Evolutionary conservation across 2,888 invertebrate genomes (phyloP), one percentile per base, ranked within the genome.

Genomic region (Seira ritae): DNA sequence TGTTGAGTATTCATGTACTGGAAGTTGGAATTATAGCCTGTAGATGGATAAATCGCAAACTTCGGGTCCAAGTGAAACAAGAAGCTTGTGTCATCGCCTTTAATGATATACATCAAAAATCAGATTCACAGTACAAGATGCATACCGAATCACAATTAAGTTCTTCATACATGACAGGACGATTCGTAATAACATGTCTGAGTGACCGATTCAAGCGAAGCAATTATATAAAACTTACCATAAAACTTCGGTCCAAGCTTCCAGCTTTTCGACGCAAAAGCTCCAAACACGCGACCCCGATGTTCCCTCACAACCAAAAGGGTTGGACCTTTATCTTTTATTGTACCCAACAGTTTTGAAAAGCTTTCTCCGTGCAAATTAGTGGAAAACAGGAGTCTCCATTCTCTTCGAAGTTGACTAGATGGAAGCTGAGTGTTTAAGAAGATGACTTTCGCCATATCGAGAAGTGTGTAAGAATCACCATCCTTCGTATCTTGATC

Each of bases 1-100:
- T 97, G 97, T 89, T 96, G 95, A 83, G 95, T 92, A 91, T 98
- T 98, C 86, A 98, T 92, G 91, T 98, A 98, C 92, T 97, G 96
- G 91, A 94, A 98, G 90, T 98, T 96, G 85, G 95, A 93, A 91
- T 98, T 98, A 91, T 95, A 97, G 0, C 94, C 94, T 0, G 96
- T 96, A 0, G 96, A 92, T 0, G 93, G 92, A 90, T 95, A 98
- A 1, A 95, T 92, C 46, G 95, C 91, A 93, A 96, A 95, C 78
- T 93, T 93, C 0, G 98, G 98, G 23, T 94, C 92, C 72, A 97
- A 91, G 0, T 95, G 94, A 91, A 97, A 98, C 37, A 98, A 92
- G 91, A 97, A 96, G 67, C 96, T 94, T 23, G 94, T 93, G 50
- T 95, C 94, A 83, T 94, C 93, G 17, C 95, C 93, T 92, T 87